phyloP scores from a whole-genome alignment of 2,113 vertebrate species.

The Mus musculus region GRCm39 chr2:105540501-105541000 shows the following conservation, averaged over 20 bases:
- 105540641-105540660: constrained; percentile 41
- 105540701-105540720: constrained; percentile 53
- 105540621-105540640: constrained; percentile 16
- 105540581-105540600: constrained; percentile 25
- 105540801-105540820: constrained; percentile 60
- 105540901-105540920: constrained; percentile 4
- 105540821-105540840: constrained; percentile 69
- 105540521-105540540: not conserved
- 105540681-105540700: constrained; percentile 58
- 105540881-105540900: constrained; percentile 46
- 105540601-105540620: constrained; percentile 48
- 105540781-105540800: constrained; percentile 69
- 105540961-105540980: not conserved
- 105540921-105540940: constrained; percentile 9
- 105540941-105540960: not conserved
- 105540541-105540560: not conserved
- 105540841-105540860: constrained; percentile 73
- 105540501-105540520: constrained; percentile 13
- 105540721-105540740: constrained; percentile 33
- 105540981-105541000: not conserved
- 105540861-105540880: constrained; percentile 74
- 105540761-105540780: constrained; percentile 70
- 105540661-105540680: constrained; percentile 63
- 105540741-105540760: constrained; percentile 72
- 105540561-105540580: constrained; percentile 35